Evolutionary conservation across 2,113 vertebrate species (phyloP).

Genomic region (Zosterops borbonicus): DNA sequence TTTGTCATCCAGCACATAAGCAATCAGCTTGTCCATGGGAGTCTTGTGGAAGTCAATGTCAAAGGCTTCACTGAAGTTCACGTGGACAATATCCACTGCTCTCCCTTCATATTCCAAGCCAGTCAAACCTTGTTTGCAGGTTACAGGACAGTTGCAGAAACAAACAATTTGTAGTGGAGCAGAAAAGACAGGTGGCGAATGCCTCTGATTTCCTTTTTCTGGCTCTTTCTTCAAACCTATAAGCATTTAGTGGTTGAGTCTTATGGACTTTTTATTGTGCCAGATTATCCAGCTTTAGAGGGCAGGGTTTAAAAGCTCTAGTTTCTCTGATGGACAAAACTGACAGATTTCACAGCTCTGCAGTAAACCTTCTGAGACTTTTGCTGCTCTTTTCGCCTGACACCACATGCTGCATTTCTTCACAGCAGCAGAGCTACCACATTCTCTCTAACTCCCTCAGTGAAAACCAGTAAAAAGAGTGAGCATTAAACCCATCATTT

Average conservation of each 20-base stretch:
- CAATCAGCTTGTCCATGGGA: background rate
- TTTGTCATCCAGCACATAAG: background rate
- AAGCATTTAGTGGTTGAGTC: background rate
- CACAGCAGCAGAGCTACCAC: background rate
- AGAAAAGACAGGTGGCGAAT: background rate
- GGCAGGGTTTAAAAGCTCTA: background rate
- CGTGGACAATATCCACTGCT: background rate
- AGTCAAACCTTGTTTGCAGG: background rate
- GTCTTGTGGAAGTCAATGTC: background rate
- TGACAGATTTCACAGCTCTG: background rate
- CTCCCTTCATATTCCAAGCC: background rate
- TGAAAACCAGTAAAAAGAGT: background rate
- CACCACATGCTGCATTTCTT: accelerated
- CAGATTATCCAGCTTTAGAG: background rate
- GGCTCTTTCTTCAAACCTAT: background rate
- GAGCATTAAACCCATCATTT: background rate
- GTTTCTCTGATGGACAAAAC: background rate
- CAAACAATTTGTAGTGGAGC: background rate
- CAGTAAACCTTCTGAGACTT: background rate
- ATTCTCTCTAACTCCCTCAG: background rate
- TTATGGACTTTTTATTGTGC: background rate
- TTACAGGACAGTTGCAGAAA: background rate
- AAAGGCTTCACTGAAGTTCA: background rate
- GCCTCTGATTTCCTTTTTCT: background rate
- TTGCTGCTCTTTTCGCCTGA: background rate